Evolutionary conservation across 2,888 invertebrate genomes (phyloP).

Genomic region (Tyria jacobaeae): DNA sequence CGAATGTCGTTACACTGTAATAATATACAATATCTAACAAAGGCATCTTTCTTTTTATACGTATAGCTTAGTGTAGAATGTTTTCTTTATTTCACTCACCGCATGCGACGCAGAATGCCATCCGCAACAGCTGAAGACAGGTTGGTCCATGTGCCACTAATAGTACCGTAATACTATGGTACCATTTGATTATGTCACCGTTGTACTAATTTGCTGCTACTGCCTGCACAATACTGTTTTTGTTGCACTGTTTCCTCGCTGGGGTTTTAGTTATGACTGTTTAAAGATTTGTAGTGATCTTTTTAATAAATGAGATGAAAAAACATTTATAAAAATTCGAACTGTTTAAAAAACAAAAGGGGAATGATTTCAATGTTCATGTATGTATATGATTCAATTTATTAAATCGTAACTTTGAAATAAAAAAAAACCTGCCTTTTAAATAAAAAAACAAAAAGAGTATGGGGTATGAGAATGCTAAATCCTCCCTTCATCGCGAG

Average conservation of each 20-base stretch:
- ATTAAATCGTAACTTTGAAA: too few relatives aligned
- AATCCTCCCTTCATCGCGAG: too few relatives aligned
- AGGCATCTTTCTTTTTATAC: slow-evolving; percentile 32
- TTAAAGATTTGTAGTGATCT: too few relatives aligned
- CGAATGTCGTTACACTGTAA: too few relatives aligned
- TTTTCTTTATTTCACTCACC: slow-evolving; percentile 69
- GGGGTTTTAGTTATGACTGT: not conserved
- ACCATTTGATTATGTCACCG: not conserved
- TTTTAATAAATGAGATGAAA: too few relatives aligned
- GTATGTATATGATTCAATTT: too few relatives aligned
- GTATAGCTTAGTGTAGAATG: slow-evolving; percentile 60
- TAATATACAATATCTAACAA: slow-evolving; percentile 3
- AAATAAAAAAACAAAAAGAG: too few relatives aligned
- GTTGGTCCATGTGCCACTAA: slow-evolving; percentile 66
- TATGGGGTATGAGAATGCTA: too few relatives aligned
- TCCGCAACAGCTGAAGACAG: slow-evolving; percentile 76
- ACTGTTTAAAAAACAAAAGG: too few relatives aligned
- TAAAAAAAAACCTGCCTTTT: too few relatives aligned
- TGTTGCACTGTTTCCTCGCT: slow-evolving; percentile 24
- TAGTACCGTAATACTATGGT: slow-evolving; percentile 8
- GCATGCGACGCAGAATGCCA: slow-evolving; percentile 78
- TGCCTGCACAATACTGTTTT: slow-evolving; percentile 15
- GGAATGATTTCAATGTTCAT: too few relatives aligned
- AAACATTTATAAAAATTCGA: too few relatives aligned
- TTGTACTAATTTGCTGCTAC: slow-evolving; percentile 23